phyloP scores from a whole-genome alignment of 2,797 vertebrate species.

The Esox lucius region DNA sequence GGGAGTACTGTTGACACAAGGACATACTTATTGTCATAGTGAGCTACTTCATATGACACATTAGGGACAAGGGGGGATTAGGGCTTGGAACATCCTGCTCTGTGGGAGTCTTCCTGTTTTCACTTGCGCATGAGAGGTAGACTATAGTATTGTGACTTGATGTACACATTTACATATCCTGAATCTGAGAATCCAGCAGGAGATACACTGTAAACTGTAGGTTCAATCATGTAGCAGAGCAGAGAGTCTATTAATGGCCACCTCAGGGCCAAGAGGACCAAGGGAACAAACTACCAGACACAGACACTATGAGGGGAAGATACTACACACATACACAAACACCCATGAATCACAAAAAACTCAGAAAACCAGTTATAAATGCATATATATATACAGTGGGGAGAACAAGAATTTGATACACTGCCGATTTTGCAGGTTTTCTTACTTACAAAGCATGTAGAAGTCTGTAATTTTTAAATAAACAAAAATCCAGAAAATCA shows the following conservation, averaged over 20 bases:
- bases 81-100: background rate
- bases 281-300: background rate
- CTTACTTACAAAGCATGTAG: no score
- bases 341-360: background rate
- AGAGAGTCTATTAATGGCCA: background rate
- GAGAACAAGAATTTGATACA: no score
- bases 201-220: background rate
- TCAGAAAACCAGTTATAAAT: background rate
- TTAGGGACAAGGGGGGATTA: background rate
- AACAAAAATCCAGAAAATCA: no score
- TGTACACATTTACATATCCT: background rate
- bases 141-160: background rate
- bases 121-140: background rate
- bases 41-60: background rate
- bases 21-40: background rate
- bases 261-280: background rate
- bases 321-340: background rate
- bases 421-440: no score
- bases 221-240: background rate
- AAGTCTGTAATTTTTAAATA: no score
- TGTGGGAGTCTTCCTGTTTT: background rate
- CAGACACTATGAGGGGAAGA: background rate
- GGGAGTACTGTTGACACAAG: background rate
- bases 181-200: background rate
- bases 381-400: no score